Evolutionary conservation across 2,888 invertebrate genomes (phyloP).

Genomic region (Watsonalla binaria): DNA sequence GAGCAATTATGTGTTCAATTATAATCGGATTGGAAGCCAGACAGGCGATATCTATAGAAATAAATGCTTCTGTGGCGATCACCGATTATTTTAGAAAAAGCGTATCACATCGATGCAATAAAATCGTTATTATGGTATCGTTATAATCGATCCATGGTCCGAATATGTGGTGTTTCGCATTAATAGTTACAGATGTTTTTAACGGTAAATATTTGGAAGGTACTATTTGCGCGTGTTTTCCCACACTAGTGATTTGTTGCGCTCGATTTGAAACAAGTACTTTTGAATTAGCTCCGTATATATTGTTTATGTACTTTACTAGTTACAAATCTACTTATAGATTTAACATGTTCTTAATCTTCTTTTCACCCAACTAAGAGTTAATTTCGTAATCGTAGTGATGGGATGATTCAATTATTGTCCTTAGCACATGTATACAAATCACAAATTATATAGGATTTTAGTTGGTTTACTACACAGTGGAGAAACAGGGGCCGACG

Average conservation of each 20-base stretch:
- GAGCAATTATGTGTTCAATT: conserved; percentile 34
- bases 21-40: conserved; percentile 53
- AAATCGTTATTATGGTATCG: conserved; percentile 11
- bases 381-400: too few relatives aligned
- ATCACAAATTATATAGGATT: too few relatives aligned
- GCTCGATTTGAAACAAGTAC: conserved; percentile 26
- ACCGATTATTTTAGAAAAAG: conserved; percentile 59
- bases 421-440: too few relatives aligned
- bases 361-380: too few relatives aligned
- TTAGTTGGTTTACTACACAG: too few relatives aligned
- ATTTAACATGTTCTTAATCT: too few relatives aligned
- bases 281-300: conserved; percentile 6
- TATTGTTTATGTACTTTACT: too few relatives aligned
- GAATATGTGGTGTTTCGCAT: conserved; percentile 41
- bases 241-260: conserved; percentile 53
- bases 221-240: conserved; percentile 41
- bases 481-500: too few relatives aligned
- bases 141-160: conserved; percentile 21
- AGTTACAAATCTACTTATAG: too few relatives aligned
- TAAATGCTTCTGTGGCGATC: conserved; percentile 65
- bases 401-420: too few relatives aligned
- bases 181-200: conserved; percentile 31
- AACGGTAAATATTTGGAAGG: conserved; percentile 54
- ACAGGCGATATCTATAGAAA: conserved; percentile 33
- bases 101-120: conserved; percentile 46